Evolutionary conservation across 2,888 invertebrate genomes (phyloP).

Genomic region (Melinaea marsaeus): DNA sequence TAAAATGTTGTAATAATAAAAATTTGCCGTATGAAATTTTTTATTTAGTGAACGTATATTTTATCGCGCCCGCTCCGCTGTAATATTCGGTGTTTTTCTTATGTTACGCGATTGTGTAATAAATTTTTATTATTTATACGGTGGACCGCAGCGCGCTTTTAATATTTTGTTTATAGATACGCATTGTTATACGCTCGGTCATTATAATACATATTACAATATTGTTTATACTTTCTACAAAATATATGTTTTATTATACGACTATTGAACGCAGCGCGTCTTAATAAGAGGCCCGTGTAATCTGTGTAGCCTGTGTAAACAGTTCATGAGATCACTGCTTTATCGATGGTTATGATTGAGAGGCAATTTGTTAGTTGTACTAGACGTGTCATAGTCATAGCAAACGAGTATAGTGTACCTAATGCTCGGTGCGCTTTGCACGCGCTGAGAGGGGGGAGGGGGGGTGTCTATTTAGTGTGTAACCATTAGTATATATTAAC

Average conservation of each 20-base stretch:
- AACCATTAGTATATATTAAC: too few relatives aligned
- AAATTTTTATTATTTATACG: conserved; percentile 31
- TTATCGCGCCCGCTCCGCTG: conserved; percentile 32
- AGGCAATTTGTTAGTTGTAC: conserved; percentile 13
- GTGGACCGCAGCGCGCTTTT: conserved; percentile 19
- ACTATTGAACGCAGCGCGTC: background rate
- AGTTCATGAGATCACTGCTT: conserved; percentile 10
- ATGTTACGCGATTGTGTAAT: conserved; percentile 30
- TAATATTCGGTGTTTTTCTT: conserved; percentile 33
- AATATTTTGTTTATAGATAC: conserved; percentile 15
- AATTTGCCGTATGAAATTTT: conserved; percentile 41
- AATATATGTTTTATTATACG: background rate
- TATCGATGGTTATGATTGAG: conserved; percentile 13
- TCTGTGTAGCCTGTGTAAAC: conserved; percentile 1
- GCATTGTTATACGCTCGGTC: conserved; percentile 11
- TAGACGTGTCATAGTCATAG: conserved; percentile 12
- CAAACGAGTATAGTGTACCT: conserved; percentile 1
- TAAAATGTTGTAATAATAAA: conserved; percentile 70
- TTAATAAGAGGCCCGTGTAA: background rate
- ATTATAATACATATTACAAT: conserved; percentile 1
- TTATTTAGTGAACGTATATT: conserved; percentile 41
- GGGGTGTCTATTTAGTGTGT: background rate
- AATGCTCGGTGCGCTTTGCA: background rate
- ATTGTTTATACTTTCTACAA: background rate
- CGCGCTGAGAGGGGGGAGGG: conserved; percentile 6